Evolutionary conservation across 1,140 invertebrate genomes (phyloP).

Genomic region (Drosophila elegans): DNA sequence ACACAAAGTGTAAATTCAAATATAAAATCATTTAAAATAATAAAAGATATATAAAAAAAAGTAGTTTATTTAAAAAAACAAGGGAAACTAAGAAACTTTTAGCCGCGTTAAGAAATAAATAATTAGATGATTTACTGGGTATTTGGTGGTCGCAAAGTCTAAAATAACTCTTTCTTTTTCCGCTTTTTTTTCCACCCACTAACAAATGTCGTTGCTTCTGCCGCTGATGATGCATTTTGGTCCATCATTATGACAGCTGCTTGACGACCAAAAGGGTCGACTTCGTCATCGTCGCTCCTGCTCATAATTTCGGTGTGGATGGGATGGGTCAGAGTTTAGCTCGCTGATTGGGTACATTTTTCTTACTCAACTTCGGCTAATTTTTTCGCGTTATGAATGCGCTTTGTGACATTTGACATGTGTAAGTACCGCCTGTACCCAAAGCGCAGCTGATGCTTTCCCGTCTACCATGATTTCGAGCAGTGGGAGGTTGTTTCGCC

Average conservation of each 20-base stretch:
- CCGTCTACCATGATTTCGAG: conserved; percentile 1
- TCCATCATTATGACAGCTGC: conserved; percentile 81
- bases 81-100: too few species aligned
- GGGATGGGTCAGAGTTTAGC: conserved; percentile 12
- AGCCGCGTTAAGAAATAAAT: neutral
- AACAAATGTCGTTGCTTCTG: conserved; percentile 12
- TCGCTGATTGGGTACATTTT: conserved; percentile 73
- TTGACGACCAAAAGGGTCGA: conserved; percentile 71
- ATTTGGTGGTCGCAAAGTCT: neutral
- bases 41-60: too few species aligned
- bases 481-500: conserved; percentile 32
- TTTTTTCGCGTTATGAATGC: conserved; percentile 70
- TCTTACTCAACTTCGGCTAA: conserved; percentile 58
- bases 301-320: conserved; percentile 7
- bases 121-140: neutral
- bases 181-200: conserved; percentile 13
- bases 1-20: too few species aligned
- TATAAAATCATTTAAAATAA: too few species aligned
- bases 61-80: too few species aligned
- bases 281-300: conserved; percentile 25
- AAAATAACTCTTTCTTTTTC: neutral
- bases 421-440: conserved; percentile 32
- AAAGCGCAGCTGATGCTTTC: conserved; percentile 52
- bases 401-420: conserved; percentile 77
- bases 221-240: conserved; percentile 71